Evolutionary conservation across 2,113 vertebrate species (phyloP).

Genomic region (Catharus bicknelli): DNA sequence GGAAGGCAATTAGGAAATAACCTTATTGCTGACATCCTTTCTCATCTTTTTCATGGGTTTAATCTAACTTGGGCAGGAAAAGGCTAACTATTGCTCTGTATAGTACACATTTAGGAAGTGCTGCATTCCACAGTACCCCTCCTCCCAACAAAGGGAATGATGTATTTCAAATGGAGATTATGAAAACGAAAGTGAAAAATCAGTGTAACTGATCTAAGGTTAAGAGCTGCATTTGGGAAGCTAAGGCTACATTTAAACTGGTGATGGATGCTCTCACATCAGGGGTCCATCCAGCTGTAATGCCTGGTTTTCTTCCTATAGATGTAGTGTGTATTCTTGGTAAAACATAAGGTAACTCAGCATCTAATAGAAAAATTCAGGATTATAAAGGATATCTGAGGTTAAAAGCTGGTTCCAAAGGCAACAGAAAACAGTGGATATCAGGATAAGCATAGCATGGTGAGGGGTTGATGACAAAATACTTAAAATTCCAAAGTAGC

Average conservation of each 20-base stretch:
- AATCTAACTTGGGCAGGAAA: background rate
- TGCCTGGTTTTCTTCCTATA: background rate
- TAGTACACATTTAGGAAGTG: background rate
- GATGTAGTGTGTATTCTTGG: background rate
- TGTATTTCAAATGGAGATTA: conserved; percentile 11
- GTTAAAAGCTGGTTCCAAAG: background rate
- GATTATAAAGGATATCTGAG: background rate
- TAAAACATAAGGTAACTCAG: background rate
- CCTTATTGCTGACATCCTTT: background rate
- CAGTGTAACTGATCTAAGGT: conserved; percentile 1
- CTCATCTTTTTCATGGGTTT: background rate
- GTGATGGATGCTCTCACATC: background rate
- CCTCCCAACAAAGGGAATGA: background rate
- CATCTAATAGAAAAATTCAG: background rate
- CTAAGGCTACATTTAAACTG: background rate
- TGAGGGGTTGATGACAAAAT: background rate
- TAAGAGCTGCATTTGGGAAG: conserved; percentile 11
- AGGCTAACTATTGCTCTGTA: background rate
- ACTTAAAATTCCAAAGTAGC: background rate
- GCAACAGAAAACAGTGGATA: background rate
- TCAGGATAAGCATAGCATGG: background rate
- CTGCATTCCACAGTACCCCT: background rate
- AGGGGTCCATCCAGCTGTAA: background rate
- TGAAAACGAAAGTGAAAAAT: conserved; percentile 16
- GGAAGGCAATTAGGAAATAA: background rate